Conservation (phyloP, 2,113 vertebrate genomes). For the Puffinus mauretanicus region DNA sequence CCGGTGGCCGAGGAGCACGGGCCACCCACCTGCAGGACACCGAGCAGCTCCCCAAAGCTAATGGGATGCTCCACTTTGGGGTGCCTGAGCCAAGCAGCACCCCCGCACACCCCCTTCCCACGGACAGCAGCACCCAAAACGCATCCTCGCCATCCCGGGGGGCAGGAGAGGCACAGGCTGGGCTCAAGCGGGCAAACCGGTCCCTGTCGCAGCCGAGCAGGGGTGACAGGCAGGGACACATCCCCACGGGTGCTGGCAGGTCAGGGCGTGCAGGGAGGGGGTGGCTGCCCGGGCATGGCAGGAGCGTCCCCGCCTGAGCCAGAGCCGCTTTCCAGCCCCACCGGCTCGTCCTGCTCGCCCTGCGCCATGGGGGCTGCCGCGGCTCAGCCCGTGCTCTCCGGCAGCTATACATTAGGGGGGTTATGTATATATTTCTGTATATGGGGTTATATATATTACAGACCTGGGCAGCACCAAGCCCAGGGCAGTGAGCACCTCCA, state of each 20-base stretch:
- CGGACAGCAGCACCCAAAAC: background rate
- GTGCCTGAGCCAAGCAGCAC: background rate
- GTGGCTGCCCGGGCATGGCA: background rate
- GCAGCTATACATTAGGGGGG: fast-evolving
- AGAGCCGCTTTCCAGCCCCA: background rate
- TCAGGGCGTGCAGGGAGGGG: background rate
- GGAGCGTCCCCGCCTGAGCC: background rate
- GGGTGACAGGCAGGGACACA: background rate
- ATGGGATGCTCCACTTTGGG: background rate
- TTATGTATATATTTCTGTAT: background rate
- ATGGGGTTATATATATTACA: fast-evolving
- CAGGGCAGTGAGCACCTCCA: background rate
- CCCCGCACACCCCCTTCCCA: background rate
- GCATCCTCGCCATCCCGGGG: fast-evolving
- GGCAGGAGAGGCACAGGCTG: background rate
- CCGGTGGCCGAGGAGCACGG: background rate
- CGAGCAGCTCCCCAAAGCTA: background rate
- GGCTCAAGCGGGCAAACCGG: background rate
- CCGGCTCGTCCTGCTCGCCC: background rate
- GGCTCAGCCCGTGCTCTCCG: background rate
- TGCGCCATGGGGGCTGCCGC: fast-evolving
- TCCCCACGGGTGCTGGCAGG: background rate
- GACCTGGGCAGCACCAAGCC: background rate
- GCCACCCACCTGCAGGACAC: fast-evolving
- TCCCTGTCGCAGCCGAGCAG: background rate